phyloP scores from a whole-genome alignment of 2,113 vertebrate species.

The Holacanthus passer region DNA sequence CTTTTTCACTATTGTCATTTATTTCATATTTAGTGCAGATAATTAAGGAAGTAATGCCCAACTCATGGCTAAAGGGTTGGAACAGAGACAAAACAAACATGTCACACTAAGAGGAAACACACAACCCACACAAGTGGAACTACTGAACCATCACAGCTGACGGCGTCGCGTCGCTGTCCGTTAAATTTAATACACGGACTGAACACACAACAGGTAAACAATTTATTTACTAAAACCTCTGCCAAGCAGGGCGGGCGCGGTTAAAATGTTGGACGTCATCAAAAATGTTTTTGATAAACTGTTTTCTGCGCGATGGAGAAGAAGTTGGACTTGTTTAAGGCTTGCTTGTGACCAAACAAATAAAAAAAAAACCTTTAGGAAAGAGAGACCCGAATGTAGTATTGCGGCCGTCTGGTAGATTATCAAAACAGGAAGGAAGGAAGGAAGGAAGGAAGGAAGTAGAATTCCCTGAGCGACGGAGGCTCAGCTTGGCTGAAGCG shows the following conservation, averaged over 20 bases:
- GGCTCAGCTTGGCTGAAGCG: slow-evolving; percentile 51
- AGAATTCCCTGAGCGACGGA: slow-evolving; percentile 18
- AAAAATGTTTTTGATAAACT: not conserved
- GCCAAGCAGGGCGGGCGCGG: slow-evolving; percentile 11
- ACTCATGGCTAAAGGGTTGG: slow-evolving; percentile 93
- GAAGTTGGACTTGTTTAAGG: slow-evolving; percentile 91
- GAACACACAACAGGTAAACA: slow-evolving; percentile 91
- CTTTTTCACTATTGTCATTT: slow-evolving; percentile 75
- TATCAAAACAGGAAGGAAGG: slow-evolving; percentile 38
- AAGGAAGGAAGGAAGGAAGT: slow-evolving; percentile 3
- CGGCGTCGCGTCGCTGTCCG: slow-evolving; percentile 61
- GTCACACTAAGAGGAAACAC: slow-evolving; percentile 85
- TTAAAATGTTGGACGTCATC: slow-evolving; percentile 14
- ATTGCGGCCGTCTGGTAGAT: slow-evolving; percentile 57
- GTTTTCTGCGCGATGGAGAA: slow-evolving; percentile 87
- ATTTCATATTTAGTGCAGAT: slow-evolving; percentile 95
- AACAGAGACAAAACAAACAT: slow-evolving; percentile 74
- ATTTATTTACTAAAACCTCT: slow-evolving; percentile 78
- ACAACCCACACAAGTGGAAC: slow-evolving; percentile 90
- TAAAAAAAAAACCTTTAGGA: slow-evolving; percentile 56
- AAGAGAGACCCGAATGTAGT: slow-evolving; percentile 47
- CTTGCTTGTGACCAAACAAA: slow-evolving; percentile 90
- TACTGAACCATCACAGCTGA: slow-evolving; percentile 91
- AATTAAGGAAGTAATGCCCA: slow-evolving; percentile 98
- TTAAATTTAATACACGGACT: slow-evolving; percentile 74